A percentile compares a stretch with the other conserved stretches of the same genome.
phyloP scores from a whole-genome alignment of 2,797 vertebrate genomes.

The Urosaurus nigricauda region DNA sequence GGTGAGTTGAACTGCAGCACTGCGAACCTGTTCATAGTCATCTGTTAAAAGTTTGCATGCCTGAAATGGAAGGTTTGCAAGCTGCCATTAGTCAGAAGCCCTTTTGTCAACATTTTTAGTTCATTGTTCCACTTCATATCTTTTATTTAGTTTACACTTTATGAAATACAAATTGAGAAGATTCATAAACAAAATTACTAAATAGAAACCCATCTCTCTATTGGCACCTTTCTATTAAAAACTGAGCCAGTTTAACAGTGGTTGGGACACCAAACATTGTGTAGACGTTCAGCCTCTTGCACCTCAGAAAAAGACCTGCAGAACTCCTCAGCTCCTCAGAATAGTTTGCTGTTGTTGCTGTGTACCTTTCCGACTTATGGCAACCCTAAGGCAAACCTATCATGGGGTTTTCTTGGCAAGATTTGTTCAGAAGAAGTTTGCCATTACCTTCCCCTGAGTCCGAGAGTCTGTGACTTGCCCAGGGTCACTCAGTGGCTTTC shows the following conservation, averaged over 20 bases:
- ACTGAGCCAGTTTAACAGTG: not conserved
- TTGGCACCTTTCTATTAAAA: not conserved
- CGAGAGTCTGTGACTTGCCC: too few species aligned
- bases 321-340: too few species aligned
- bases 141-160: not conserved
- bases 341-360: too few species aligned
- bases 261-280: not conserved
- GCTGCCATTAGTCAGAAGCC: not conserved
- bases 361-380: too few species aligned
- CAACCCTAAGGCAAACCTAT: too few species aligned
- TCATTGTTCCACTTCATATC: not conserved
- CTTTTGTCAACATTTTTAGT: not conserved
- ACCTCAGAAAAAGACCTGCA: too few species aligned
- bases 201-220: not conserved
- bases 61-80: constrained; percentile 76
- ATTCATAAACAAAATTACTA: not conserved
- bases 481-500: too few species aligned
- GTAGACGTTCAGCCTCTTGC: too few species aligned
- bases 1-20: constrained; percentile 93
- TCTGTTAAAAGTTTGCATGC: constrained; percentile 93
- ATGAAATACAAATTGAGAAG: not conserved
- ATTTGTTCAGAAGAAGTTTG: too few species aligned
- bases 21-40: constrained; percentile 97
- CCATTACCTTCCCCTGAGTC: too few species aligned
- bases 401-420: too few species aligned